Evolutionary conservation across 2,888 invertebrate species (phyloP), one percentile per base, ranked within the genome.

Genomic region (Opisthograptis luteolata): DNA sequence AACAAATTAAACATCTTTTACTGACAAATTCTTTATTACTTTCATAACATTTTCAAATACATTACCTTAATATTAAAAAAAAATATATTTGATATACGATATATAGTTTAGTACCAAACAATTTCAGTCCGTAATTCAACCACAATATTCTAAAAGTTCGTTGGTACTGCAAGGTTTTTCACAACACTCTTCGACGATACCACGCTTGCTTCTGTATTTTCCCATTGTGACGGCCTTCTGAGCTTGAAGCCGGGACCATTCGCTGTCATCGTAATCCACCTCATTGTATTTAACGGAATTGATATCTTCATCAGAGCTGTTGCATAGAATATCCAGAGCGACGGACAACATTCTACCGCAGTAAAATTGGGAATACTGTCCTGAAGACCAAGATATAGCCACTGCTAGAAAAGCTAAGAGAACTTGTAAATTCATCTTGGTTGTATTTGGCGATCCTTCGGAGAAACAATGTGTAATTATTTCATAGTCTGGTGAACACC

Each of bases 101-200:
- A 5, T n/a, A n/a, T n/a, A n/a, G n/a, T n/a, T n/a, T n/a, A n/a
- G n/a, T n/a, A n/a, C n/a, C 10, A 19, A 15, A 2, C 9, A 25
- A 25, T 2, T 25, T n/a, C 3, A 10, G 12, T 12, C 1, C 2
- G 3, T 2, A 17, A 17, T n/a, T 17, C 2, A 34, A 8, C 7
- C 6, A 14, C 55, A 58, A 24, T 59, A 59, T 1, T 50, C 24
- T 7, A 49, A 17, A 3, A 56, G 48, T 34, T 54, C 59, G 24
- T 31, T 34, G 12, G 46, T 25, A 5, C 48, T 25, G 37, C 59
- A 56, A 5, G 56, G 34, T 30, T 59, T 59, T 0, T 56, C 42
- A n/a, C 59, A 56, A 56, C 59, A 59, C 17, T 56, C 56, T 19
- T 41, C 41, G 2, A 47, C 51, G 15, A 60, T 57, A 3, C 54